Evolutionary conservation across 2,113 vertebrate species (phyloP), one percentile per base, ranked within the genome.

Genomic region (Sclerurus mexicanus): DNA sequence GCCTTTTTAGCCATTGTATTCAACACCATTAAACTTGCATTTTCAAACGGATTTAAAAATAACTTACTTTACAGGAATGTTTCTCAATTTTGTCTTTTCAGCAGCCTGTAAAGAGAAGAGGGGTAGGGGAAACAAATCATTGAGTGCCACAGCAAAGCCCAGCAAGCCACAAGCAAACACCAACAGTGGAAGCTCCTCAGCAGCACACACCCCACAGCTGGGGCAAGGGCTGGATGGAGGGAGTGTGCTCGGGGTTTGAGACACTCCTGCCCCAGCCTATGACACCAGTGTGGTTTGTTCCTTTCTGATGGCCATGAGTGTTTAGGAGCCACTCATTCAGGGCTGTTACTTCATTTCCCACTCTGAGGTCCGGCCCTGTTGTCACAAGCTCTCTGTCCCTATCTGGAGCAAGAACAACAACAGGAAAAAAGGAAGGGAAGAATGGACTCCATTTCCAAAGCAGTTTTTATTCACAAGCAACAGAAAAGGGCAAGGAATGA

Each of bases 71-170:
- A 98, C 95, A 93, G 98, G 98, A 95, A 98, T 96, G 96, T 97
- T 98, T 98, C 98, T 98, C 97, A 98, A 95, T 98, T 99, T 99
- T 97, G 98, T 97, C 97, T 99, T 99, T 98, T 99, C 99, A 58
- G 98, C 98, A 96, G 98, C 98, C 99, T 99, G 98, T 93, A 94
- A 98, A 98, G 46, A 98, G 94, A 98, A 97, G 90, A 95, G 85
- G 85, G 96, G 64, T 49, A 39, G 90, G 94, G 83, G 24, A 95
- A 93, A 98, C 84, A 97, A 90, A 69, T 40, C 87, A 93, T 98
- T 97, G 97, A 92, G 88, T 47, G 47, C 95, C 55, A 95, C 92
- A 87, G 79, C 76, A 56, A 93, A 90, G 77, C 62, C 79, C 69
- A 86, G 89, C 60, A 76, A 87, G 89, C 46, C 20, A 18, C 77